Evolutionary conservation across 1,140 invertebrate species (phyloP).

Genomic region (Adelges cooleyi): DNA sequence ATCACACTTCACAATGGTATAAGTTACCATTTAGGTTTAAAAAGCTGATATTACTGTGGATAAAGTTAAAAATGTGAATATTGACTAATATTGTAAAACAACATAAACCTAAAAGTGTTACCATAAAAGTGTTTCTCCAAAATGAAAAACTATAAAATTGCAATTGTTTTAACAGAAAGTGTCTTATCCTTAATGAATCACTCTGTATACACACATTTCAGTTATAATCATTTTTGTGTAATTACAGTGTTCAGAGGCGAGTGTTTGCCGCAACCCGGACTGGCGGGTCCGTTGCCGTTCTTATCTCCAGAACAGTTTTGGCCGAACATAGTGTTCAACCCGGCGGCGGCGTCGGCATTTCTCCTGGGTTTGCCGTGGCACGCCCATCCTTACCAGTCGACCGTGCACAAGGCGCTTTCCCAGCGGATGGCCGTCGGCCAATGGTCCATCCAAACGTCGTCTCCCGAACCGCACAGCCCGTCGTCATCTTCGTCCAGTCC

Average conservation of each 20-base stretch:
- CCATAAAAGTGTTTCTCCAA: too few relatives aligned
- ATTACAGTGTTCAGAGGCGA: conserved; percentile 5
- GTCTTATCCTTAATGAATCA: too few relatives aligned
- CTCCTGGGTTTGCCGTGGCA: conserved; percentile 18
- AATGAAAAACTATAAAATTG: too few relatives aligned
- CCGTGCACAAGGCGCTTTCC: neutral
- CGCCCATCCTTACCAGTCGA: neutral
- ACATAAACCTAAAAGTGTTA: too few relatives aligned
- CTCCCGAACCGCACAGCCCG: neutral
- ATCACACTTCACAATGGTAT: too few relatives aligned
- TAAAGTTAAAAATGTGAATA: too few relatives aligned
- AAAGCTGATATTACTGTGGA: too few relatives aligned
- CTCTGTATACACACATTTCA: neutral
- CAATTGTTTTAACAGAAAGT: neutral
- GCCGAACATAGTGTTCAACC: conserved; percentile 19
- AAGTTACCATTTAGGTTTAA: too few relatives aligned
- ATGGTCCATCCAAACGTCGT: neutral
- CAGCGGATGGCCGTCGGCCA: neutral
- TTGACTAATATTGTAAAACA: too few relatives aligned
- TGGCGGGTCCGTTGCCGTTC: neutral
- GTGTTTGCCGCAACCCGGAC: neutral
- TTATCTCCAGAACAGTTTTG: conserved; percentile 2
- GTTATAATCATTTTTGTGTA: neutral
- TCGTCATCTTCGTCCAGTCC: neutral
- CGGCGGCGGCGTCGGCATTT: conserved; percentile 8